Conservation (phyloP, 2,888 invertebrate species). For the Glaucopsyche alexis region DNA sequence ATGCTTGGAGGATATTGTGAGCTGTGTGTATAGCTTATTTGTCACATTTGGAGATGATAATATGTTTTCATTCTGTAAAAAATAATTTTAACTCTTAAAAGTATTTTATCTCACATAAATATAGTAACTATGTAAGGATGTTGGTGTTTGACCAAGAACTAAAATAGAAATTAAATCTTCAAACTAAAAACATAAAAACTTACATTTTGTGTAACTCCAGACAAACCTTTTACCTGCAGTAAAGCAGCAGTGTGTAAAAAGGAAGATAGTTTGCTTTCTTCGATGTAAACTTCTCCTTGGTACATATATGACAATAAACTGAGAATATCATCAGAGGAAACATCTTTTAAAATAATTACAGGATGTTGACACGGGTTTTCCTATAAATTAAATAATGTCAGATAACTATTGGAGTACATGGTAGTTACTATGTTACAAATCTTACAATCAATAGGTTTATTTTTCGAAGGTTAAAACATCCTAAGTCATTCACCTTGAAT, state of each 20-base stretch:
- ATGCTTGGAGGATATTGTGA: conserved; percentile 70
- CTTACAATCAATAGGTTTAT: conserved; percentile 15
- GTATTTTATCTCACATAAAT: not conserved
- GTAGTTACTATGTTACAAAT: not conserved
- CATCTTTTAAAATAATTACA: conserved; percentile 86
- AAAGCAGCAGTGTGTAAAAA: conserved; percentile 84
- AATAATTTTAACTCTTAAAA: conserved; percentile 4
- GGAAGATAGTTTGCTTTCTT: conserved; percentile 82
- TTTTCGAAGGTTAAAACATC: conserved; percentile 67
- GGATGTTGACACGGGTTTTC: conserved; percentile 88
- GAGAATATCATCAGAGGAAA: conserved; percentile 82
- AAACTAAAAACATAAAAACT: conserved; percentile 13
- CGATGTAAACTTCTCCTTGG: conserved; percentile 85
- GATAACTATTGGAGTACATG: not conserved
- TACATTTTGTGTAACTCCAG: conserved; percentile 78
- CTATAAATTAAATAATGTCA: conserved; percentile 55
- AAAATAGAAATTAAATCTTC: not conserved
- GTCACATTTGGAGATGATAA: conserved; percentile 59
- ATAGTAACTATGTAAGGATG: no score
- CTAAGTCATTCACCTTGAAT: conserved; percentile 83
- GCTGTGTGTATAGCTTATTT: conserved; percentile 70
- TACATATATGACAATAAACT: conserved; percentile 86
- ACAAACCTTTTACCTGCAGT: conserved; percentile 83
- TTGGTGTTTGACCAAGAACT: not conserved
- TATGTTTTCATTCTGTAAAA: conserved; percentile 68